These are phyloP conservation scores for Cuculus canorus DNA, from an alignment of 2,797 vertebrate species.

Conservation along the genomic window DNA sequence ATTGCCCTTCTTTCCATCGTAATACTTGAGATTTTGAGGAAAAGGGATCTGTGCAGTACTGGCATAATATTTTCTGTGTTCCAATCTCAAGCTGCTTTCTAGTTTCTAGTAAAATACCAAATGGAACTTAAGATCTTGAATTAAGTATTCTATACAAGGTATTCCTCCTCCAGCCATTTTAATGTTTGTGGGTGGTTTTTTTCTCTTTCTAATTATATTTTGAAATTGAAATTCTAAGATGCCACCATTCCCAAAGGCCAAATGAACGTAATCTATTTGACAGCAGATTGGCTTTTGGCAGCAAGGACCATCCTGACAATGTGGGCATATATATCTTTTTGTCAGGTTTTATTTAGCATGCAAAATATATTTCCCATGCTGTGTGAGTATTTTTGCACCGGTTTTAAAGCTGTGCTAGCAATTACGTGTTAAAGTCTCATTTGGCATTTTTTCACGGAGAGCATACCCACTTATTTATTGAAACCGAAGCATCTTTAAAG, in stretches of 20 bases:
- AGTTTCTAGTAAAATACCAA: neutral
- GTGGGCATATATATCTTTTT: conserved; percentile 5
- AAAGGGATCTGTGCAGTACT: neutral
- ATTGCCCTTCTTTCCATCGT: neutral
- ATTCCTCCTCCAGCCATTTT: neutral
- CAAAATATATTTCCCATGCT: conserved; percentile 22
- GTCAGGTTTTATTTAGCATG: conserved; percentile 37
- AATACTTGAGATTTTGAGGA: neutral
- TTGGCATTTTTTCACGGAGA: neutral
- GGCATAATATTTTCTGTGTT: neutral
- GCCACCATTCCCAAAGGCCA: conserved; percentile 33
- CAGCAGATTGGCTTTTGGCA: conserved; percentile 34
- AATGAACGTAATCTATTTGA: conserved; percentile 41
- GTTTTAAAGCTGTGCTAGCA: neutral
- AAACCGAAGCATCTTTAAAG: neutral
- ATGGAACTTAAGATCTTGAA: neutral
- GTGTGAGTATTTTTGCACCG: neutral
- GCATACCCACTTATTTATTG: neutral
- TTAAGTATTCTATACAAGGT: neutral
- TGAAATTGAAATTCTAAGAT: conserved; percentile 40
- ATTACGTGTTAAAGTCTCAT: neutral
- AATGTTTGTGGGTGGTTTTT: neutral
- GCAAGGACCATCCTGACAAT: neutral
- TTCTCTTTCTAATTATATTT: conserved; percentile 25
- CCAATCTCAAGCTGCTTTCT: neutral